Percentiles rank a stretch among this genome's conserved stretches.
These are phyloP conservation scores for Zosterops hypoxanthus DNA, from an alignment of 2,113 vertebrate species.

Conservation along the genomic window DNA sequence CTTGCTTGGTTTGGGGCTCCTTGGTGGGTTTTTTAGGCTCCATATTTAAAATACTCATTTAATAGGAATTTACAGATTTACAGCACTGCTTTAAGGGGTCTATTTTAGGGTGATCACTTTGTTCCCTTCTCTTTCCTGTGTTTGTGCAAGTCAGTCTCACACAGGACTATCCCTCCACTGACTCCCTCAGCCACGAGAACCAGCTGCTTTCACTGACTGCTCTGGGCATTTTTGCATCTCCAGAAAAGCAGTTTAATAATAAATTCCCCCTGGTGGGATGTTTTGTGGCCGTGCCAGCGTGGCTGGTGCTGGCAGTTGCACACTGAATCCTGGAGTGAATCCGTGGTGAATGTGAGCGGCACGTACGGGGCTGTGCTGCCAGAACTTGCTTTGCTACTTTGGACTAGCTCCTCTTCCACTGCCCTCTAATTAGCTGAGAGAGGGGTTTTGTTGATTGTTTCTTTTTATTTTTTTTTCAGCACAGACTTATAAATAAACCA, in stretches of 20 bases:
- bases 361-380: not conserved
- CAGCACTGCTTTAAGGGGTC: not conserved
- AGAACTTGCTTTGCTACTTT: not conserved
- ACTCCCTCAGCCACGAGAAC: not conserved
- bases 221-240: not conserved
- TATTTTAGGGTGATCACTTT: not conserved
- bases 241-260: not conserved
- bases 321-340: not conserved
- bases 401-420: not conserved
- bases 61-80: not conserved
- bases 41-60: not conserved
- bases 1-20: not conserved
- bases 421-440: constrained; percentile 25
- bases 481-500: constrained; percentile 59
- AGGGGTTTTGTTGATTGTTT: not conserved
- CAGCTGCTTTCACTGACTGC: not conserved
- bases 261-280: not conserved
- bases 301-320: not conserved
- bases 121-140: not conserved
- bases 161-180: fast-evolving
- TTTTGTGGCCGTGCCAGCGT: not conserved
- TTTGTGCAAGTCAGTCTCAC: fast-evolving
- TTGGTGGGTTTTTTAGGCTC: not conserved
- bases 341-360: fast-evolving
- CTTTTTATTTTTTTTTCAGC: not conserved